Evolutionary conservation across 1,140 invertebrate species (phyloP), one percentile per base, ranked within the genome.

Genomic region (Drosophila subpulchrella): DNA sequence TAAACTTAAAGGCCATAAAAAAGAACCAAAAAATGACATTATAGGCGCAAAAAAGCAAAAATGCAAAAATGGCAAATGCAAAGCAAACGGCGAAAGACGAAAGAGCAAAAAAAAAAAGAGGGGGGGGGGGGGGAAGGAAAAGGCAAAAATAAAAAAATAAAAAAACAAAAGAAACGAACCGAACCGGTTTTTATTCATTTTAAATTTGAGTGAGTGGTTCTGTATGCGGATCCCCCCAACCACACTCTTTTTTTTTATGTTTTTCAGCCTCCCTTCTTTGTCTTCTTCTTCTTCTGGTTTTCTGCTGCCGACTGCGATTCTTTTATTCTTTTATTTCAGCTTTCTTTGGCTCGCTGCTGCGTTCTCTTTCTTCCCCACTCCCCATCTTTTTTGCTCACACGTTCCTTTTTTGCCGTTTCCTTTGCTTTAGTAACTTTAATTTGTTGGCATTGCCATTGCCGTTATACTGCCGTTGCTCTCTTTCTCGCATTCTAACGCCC

Each of bases 371-470:
- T 42, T 54, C 38, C 51, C 15, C 24, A 10, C 24, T 38, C n/a
- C 27, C 13, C 42, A 13, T 32, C 34, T 55, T 55, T 55, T 44
- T 51, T 50, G 54, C 42, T 68, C 63, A 46, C 41, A 12, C 48
- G 51, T 50, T 68, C 63, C 41, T 54, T 54, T 57, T 46, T 60
- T 60, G 71, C 55, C 36, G 48, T 41, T 60, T 71, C 61, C 72
- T 79, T 76, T 76, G 76, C 71, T 76, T 85, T 85, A 77, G 77
- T 81, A 81, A 85, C 81, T 84, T 84, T 81, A 84, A 85, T 85
- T 85, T 81, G 82, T 84, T 85, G 81, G 70, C 72, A 75, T 75
- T 62, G 61, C 70, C 78, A 85, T 85, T 86, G 83, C 78, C 79
- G 81, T 83, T 83, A 83, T 84, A 59, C 58, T 30, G 54, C 20